Percentiles rank a stretch among this genome's conserved stretches.
Conservation (phyloP, 2,113 vertebrate genomes). For the Hippocampus mohnikei region DNA sequence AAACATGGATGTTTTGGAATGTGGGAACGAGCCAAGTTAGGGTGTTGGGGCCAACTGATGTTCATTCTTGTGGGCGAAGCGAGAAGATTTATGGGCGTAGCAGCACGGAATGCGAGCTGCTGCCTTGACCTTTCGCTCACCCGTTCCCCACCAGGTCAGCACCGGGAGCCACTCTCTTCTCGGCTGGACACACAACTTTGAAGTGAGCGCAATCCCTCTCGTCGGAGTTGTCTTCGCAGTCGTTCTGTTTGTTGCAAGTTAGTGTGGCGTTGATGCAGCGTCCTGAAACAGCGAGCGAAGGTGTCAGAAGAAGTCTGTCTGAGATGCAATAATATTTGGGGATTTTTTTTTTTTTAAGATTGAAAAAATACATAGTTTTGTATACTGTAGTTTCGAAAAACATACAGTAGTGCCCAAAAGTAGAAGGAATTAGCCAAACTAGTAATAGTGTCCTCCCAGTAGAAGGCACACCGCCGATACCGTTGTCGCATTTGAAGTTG, state of each 20-base stretch:
- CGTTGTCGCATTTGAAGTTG: conserved; percentile 83
- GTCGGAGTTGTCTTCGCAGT: conserved; percentile 90
- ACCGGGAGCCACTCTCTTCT: conserved; percentile 70
- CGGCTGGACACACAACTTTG: conserved; percentile 65
- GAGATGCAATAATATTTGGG: not conserved
- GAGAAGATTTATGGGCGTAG: not conserved
- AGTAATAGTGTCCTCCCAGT: not conserved
- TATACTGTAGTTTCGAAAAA: too few species aligned
- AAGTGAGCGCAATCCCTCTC: conserved; percentile 76
- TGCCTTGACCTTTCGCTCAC: conserved; percentile 64
- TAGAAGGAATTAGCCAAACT: too few species aligned
- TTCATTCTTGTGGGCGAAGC: not conserved
- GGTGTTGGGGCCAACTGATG: not conserved
- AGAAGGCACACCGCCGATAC: conserved; percentile 54
- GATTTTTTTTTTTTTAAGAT: too few species aligned
- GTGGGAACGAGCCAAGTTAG: too few species aligned
- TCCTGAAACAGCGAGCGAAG: conserved; percentile 62
- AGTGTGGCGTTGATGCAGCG: conserved; percentile 81
- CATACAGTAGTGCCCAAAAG: too few species aligned
- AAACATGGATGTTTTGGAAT: too few species aligned
- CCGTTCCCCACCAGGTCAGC: conserved; percentile 77
- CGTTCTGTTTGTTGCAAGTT: conserved; percentile 86
- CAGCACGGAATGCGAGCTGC: not conserved
- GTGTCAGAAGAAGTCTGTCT: not conserved
- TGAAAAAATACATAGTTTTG: too few species aligned